phyloP scores from a whole-genome alignment of 2,113 vertebrate genomes.

The Urocolius indicus region DNA sequence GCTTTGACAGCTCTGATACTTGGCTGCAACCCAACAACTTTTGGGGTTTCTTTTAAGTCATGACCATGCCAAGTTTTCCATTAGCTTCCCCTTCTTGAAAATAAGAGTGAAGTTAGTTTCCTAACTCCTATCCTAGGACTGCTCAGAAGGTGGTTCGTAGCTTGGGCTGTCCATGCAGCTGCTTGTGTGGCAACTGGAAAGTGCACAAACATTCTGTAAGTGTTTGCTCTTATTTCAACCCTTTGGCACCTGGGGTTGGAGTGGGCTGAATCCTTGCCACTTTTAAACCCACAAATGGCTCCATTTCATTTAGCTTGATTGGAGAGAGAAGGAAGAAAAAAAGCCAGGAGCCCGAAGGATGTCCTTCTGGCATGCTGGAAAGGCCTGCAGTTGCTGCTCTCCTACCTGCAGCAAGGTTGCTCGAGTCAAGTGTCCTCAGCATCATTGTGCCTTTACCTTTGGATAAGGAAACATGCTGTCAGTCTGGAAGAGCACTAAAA shows the following conservation, averaged over 20 bases:
- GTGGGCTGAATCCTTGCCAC: not conserved
- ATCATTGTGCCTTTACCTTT: not conserved
- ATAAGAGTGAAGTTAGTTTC: not conserved
- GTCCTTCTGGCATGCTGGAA: not conserved
- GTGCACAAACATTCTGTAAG: not conserved
- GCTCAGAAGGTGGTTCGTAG: not conserved
- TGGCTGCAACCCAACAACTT: not conserved
- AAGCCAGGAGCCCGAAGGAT: not conserved
- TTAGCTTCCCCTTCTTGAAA: not conserved
- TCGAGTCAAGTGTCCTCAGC: rapidly evolving
- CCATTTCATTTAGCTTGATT: not conserved
- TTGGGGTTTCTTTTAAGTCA: not conserved
- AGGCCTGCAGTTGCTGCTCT: not conserved
- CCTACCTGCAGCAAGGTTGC: not conserved
- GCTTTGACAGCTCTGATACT: not conserved
- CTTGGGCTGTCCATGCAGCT: not conserved
- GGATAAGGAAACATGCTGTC: not conserved
- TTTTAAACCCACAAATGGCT: not conserved
- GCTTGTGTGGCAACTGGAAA: not conserved
- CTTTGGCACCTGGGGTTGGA: not conserved
- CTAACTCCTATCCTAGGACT: not conserved
- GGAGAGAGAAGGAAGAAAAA: not conserved
- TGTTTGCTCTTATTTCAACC: not conserved
- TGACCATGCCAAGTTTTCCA: not conserved
- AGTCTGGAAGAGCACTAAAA: not conserved